Base-by-base conservation (phyloP, 2,888 invertebrate species). In the Drosophila paramelanica region DNA sequence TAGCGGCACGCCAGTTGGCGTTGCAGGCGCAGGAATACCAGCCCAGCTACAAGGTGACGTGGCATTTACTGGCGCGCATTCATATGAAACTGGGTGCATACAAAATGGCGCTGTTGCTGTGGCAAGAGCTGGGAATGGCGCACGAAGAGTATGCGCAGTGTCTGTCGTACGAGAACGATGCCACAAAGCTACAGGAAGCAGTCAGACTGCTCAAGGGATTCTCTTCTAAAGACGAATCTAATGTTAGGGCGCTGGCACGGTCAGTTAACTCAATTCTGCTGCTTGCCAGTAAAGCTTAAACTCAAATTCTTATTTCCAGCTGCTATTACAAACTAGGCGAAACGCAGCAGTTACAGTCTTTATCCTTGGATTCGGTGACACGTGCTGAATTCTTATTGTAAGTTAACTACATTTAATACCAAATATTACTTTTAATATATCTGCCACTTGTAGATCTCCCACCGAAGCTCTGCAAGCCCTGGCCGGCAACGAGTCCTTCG, bases 1-100 rank as follows among this genome's bases (percentile, higher is more conserved):
- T 94, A 20, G 93, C 94, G 68, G 94, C 96, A 0, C 92, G 93
- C 72, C 93, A 94, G 61, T 79, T 93, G 72, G 89, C 94, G 13
- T 91, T 92, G 49, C 90, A 91, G 85, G 91, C 93, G 0, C 91
- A 93, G 62, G 73, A 80, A 23, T 69, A 89, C 33, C 92, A 93
- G 72, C 92, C 93, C 1, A 92, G 92, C 20, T 92, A 93, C 43
- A 79, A 92, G 11, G 91, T 93, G 55, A 93, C 93, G 0, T 93
- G 94, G 91, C 84, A 94, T 45, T 85, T 94, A 41, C 89, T 94
- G 41, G 92, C 93, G 5, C 91, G 92, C 51, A 91, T 93, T 43
- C 93, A 93, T 81, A 82, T 93, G 55, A 91, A 91, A 69, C 89
- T 95, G 39, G 92, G 94, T 57, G 93, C 94, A 46, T 93, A 93